Evolutionary conservation across 1,140 invertebrate genomes (phyloP).

Genomic region (Cyphomyrmex costatus): DNA sequence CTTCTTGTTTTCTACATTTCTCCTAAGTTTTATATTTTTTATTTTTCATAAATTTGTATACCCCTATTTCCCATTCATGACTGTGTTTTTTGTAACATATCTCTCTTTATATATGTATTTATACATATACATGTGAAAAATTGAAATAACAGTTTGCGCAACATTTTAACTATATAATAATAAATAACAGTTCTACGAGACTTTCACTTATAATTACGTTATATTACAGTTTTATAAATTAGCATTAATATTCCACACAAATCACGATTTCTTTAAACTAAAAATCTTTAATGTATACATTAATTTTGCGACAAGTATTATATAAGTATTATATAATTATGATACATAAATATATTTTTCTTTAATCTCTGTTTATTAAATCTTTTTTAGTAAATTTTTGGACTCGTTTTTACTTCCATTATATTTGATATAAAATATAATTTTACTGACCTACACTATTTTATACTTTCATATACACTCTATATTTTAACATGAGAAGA

Average conservation of each 20-base stretch:
- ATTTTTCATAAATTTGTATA: constrained; percentile 33
- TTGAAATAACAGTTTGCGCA: background rate
- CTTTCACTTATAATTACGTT: background rate
- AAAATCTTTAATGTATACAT: background rate
- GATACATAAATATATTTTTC: too few relatives aligned
- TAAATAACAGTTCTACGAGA: background rate
- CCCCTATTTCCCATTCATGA: background rate
- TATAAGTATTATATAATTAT: too few relatives aligned
- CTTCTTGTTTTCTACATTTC: constrained; percentile 41
- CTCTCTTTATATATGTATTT: background rate
- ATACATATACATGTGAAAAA: background rate
- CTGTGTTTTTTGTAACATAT: background rate
- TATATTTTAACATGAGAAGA: background rate
- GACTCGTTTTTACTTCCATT: background rate
- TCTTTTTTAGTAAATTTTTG: background rate
- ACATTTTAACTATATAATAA: background rate
- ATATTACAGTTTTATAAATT: background rate
- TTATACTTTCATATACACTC: background rate
- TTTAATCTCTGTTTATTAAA: background rate
- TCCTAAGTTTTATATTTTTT: background rate
- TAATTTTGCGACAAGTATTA: too few relatives aligned
- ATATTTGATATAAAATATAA: constrained; percentile 23
- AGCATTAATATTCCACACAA: background rate
- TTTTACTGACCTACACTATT: background rate
- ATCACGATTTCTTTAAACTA: background rate